Conservation (phyloP, 2,113 vertebrate species). For the Coracopsis vasa region DNA sequence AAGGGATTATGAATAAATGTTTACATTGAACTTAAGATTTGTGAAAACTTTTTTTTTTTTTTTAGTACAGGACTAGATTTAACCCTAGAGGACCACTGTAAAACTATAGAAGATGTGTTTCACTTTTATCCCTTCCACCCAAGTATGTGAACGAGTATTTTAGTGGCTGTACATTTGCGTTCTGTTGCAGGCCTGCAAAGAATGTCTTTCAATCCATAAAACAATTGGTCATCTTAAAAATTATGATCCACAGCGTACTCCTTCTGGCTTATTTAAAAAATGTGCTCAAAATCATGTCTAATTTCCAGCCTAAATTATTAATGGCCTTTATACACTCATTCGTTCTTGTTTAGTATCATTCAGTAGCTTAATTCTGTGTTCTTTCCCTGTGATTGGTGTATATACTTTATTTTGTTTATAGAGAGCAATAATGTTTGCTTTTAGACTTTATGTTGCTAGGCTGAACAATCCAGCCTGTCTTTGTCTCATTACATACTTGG, state of each 20-base stretch:
- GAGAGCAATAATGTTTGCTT: background rate
- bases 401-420: background rate
- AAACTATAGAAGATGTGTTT: background rate
- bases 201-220: background rate
- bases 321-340: background rate
- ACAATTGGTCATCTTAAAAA: background rate
- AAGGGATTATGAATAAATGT: too few species aligned
- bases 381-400: background rate
- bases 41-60: too few species aligned
- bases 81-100: background rate
- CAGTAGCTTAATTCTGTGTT: background rate
- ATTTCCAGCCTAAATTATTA: background rate
- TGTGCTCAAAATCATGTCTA: rapidly evolving
- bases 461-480: background rate
- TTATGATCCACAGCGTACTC: background rate
- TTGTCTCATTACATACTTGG: background rate
- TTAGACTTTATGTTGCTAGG: background rate
- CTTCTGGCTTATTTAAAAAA: background rate
- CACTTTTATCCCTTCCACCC: background rate
- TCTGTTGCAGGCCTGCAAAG: background rate
- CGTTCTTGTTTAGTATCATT: background rate
- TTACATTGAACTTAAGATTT: too few species aligned
- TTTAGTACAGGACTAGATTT: too few species aligned
- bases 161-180: background rate
- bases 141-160: background rate